phyloP scores from a whole-genome alignment of 2,888 invertebrate species.

The Euclidia mi region DNA sequence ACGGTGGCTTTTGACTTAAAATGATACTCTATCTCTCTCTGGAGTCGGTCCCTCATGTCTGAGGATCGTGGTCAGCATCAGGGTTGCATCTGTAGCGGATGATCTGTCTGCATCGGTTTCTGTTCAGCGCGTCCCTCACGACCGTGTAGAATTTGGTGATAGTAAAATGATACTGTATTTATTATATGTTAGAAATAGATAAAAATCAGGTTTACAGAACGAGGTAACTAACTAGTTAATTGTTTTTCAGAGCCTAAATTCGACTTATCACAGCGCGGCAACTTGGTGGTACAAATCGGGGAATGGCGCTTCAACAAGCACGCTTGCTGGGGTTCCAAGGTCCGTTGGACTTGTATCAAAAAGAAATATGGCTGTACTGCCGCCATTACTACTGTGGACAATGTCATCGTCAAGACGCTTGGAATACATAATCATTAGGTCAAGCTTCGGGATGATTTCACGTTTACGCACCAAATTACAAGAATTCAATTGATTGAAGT shows the following conservation, averaged over 20 bases:
- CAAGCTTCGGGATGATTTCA: background rate
- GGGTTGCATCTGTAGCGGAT: too few species aligned
- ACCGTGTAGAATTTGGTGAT: too few species aligned
- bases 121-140: too few species aligned
- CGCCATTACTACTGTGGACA: conserved; percentile 82
- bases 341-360: conserved; percentile 86
- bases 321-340: conserved; percentile 83
- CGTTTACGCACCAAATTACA: too few species aligned
- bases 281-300: conserved; percentile 83
- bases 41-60: too few species aligned
- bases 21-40: too few species aligned
- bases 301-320: conserved; percentile 86
- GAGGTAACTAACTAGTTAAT: conserved; percentile 14
- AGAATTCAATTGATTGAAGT: too few species aligned
- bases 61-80: too few species aligned
- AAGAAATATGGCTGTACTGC: conserved; percentile 85
- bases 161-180: too few species aligned
- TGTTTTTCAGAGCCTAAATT: conserved; percentile 81
- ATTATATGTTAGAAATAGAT: background rate
- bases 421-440: conserved; percentile 83
- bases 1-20: too few species aligned
- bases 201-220: background rate
- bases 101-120: too few species aligned
- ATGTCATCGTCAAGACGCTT: conserved; percentile 83
- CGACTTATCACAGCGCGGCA: conserved; percentile 82